These are phyloP conservation scores for Plectropomus leopardus DNA, from an alignment of 2,113 vertebrate species.

Conservation along the genomic window DNA sequence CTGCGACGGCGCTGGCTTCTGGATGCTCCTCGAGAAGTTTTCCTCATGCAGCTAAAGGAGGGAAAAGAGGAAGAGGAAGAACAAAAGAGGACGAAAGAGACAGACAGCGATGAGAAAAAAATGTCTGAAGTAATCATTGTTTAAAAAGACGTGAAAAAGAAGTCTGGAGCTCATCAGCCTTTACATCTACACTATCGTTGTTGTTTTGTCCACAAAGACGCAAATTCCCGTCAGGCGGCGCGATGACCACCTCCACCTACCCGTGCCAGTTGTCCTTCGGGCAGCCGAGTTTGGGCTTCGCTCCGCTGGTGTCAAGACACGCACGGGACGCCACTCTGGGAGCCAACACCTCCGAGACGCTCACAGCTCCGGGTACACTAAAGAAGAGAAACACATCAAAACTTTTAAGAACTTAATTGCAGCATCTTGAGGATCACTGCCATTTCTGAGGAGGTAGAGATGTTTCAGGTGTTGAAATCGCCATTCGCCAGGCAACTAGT, in stretches of 20 bases:
- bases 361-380: conserved; percentile 85
- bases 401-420: neutral
- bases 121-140: too few relatives aligned
- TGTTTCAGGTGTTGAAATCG: too few relatives aligned
- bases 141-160: too few relatives aligned
- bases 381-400: neutral
- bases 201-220: too few relatives aligned
- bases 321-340: conserved; percentile 83
- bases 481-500: too few relatives aligned
- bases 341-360: conserved; percentile 84
- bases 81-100: too few relatives aligned
- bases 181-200: too few relatives aligned
- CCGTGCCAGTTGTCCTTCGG: conserved; percentile 96
- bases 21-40: conserved; percentile 88
- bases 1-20: conserved; percentile 91
- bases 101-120: too few relatives aligned
- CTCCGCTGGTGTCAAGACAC: conserved; percentile 83
- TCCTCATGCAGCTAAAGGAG: conserved; percentile 88
- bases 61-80: neutral
- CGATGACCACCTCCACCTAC: conserved; percentile 79
- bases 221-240: too few relatives aligned
- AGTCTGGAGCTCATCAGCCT: too few relatives aligned
- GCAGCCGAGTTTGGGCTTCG: conserved; percentile 88
- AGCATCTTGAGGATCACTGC: too few relatives aligned
- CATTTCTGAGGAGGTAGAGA: too few relatives aligned